phyloP scores from a whole-genome alignment of 2,797 vertebrate genomes.

The Poecilia picta region DNA sequence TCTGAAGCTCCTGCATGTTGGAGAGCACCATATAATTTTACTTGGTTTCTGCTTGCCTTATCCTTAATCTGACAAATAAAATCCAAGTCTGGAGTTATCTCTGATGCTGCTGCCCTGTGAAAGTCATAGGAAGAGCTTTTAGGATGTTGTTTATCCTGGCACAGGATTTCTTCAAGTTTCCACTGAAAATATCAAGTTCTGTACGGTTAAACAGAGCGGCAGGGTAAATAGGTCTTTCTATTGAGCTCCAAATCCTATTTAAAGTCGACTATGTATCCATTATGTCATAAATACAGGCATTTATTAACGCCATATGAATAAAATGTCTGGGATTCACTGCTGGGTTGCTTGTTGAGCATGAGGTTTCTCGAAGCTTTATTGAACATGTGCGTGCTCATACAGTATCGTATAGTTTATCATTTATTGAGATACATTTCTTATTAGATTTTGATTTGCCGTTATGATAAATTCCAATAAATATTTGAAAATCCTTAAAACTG shows the following conservation, averaged over 20 bases:
- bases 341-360: constrained; percentile 44
- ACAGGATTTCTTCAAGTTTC: constrained; percentile 53
- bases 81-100: constrained; percentile 24
- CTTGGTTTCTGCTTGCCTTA: constrained; percentile 26
- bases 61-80: constrained; percentile 40
- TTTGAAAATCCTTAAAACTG: too few species aligned
- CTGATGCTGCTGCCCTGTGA: constrained; percentile 29
- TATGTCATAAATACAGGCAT: constrained; percentile 54
- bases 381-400: constrained; percentile 34
- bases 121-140: constrained; percentile 63
- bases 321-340: constrained; percentile 42
- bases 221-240: constrained; percentile 70
- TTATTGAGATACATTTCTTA: too few species aligned
- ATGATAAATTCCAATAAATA: too few species aligned
- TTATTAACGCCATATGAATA: constrained; percentile 61
- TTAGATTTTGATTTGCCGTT: too few species aligned
- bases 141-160: constrained; percentile 74
- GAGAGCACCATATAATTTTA: constrained; percentile 19
- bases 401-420: neutral
- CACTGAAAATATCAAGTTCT: constrained; percentile 65
- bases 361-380: constrained; percentile 48
- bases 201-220: constrained; percentile 52
- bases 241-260: constrained; percentile 59
- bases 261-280: constrained; percentile 63
- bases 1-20: constrained; percentile 14